A percentile compares a stretch with the other conserved stretches of the same genome.
Evolutionary conservation across 2,797 vertebrate genomes (phyloP).

Genomic region (Brotula barbata): DNA sequence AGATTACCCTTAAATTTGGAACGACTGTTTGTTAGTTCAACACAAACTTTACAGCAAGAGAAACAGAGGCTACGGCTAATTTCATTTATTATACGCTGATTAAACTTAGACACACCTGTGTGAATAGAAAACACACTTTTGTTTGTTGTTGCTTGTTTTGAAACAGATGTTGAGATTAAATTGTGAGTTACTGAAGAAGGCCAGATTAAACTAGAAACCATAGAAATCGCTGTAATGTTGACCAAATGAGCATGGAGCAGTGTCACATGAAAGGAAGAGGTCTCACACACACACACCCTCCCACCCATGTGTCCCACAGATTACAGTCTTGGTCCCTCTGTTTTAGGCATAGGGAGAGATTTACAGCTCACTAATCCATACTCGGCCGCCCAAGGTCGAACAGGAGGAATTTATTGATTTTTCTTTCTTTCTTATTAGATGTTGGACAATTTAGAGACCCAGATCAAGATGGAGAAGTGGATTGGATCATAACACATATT

Average conservation of each 20-base stretch:
- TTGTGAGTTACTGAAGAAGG: neutral
- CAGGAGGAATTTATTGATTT: constrained; percentile 29
- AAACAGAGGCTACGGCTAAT: too few relatives aligned
- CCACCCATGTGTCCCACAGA: constrained; percentile 45
- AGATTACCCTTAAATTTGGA: too few relatives aligned
- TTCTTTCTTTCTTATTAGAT: constrained; percentile 1
- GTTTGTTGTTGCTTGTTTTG: neutral
- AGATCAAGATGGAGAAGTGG: constrained; percentile 14
- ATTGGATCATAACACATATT: constrained; percentile 24
- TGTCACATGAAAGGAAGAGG: constrained; percentile 25
- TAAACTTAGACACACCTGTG: too few relatives aligned
- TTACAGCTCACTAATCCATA: constrained; percentile 59
- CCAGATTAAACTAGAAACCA: constrained; percentile 12
- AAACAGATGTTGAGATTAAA: neutral
- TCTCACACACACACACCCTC: too few relatives aligned
- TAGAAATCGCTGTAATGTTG: constrained; percentile 7
- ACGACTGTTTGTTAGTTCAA: too few relatives aligned
- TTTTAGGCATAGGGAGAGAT: constrained; percentile 51
- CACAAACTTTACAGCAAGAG: too few relatives aligned
- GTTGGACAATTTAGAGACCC: constrained; percentile 4
- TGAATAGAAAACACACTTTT: too few relatives aligned
- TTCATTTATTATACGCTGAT: too few relatives aligned
- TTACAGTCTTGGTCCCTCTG: constrained; percentile 54
- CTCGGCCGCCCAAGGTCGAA: constrained; percentile 46
- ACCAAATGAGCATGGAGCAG: constrained; percentile 10